Evolutionary conservation across 2,797 vertebrate species (phyloP).

Genomic region (Aldrovandia affinis): DNA sequence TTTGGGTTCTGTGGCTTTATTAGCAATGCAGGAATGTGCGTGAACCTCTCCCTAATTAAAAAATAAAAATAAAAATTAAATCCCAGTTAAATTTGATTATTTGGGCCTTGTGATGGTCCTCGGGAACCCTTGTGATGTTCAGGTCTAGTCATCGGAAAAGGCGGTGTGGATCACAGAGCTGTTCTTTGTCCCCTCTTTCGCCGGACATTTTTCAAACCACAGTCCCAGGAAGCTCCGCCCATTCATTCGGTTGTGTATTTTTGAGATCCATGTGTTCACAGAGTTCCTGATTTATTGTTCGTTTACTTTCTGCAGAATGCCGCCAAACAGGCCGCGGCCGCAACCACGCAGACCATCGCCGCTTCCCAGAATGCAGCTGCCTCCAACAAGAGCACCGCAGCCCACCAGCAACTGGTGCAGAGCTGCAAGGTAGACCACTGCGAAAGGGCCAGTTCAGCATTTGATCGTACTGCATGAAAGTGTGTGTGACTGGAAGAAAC

Average conservation of each 20-base stretch:
- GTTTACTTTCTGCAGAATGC: conserved; percentile 79
- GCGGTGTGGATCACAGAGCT: conserved; percentile 27
- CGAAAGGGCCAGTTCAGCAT: background rate
- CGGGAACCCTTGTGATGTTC: background rate
- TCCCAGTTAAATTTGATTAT: background rate
- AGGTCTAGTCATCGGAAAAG: background rate
- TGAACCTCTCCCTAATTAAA: background rate
- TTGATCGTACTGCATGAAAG: too few relatives aligned
- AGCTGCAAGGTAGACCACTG: conserved; percentile 98
- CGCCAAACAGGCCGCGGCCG: conserved; percentile 95
- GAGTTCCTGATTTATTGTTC: background rate
- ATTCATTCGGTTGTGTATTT: background rate
- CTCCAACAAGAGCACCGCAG: conserved; percentile 93
- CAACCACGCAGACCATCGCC: conserved; percentile 96
- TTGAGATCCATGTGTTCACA: background rate
- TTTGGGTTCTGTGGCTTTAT: conserved; percentile 1
- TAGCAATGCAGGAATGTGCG: conserved; percentile 9
- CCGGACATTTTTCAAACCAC: background rate
- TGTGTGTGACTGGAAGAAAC: too few relatives aligned
- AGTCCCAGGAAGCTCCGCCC: background rate
- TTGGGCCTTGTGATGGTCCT: background rate
- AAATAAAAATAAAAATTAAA: background rate
- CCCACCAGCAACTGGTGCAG: conserved; percentile 96
- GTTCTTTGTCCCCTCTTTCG: conserved; percentile 6
- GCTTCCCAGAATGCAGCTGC: conserved; percentile 95